These are phyloP conservation scores for Petrolisthes manimaculis DNA, from an alignment of 2,888 invertebrate species.

Conservation along the genomic window DNA sequence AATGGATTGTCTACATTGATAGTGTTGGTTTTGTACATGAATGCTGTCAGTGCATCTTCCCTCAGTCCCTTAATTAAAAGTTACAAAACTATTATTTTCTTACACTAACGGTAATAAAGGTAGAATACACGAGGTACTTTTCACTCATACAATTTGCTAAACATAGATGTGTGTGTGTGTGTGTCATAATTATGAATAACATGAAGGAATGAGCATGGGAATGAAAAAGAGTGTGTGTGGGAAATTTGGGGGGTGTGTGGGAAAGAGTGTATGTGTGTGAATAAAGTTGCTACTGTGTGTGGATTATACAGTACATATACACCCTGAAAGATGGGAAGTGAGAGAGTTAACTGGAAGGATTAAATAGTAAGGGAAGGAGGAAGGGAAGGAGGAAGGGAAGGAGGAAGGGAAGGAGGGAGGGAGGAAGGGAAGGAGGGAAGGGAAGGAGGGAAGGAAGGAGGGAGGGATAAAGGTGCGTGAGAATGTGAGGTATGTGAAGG, in stretches of 20 bases:
- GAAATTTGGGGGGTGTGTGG: conserved; percentile 1
- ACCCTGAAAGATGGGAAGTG: too few relatives aligned
- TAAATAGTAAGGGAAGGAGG: neutral
- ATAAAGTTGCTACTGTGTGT: neutral
- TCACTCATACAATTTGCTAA: too few relatives aligned
- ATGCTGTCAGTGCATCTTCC: too few relatives aligned
- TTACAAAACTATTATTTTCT: too few relatives aligned
- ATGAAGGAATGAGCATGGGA: neutral
- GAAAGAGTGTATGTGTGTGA: neutral
- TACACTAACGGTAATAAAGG: too few relatives aligned
- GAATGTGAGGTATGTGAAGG: neutral
- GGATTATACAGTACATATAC: neutral
- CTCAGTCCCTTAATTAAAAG: too few relatives aligned
- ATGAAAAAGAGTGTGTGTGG: neutral
- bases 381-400: neutral
- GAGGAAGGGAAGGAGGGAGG: neutral
- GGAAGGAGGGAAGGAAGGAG: neutral
- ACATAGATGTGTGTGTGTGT: too few relatives aligned
- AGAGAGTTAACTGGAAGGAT: neutral
- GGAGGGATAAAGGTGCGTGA: neutral
- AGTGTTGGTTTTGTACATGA: too few relatives aligned
- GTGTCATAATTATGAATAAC: too few relatives aligned
- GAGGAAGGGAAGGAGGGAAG: neutral
- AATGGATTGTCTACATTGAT: too few relatives aligned
- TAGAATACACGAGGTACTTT: too few relatives aligned